A percentile compares a stretch with the other conserved stretches of the same genome.
These are phyloP conservation scores for Pithys albifrons DNA, from an alignment of 2,113 vertebrate species.

Conservation along the genomic window DNA sequence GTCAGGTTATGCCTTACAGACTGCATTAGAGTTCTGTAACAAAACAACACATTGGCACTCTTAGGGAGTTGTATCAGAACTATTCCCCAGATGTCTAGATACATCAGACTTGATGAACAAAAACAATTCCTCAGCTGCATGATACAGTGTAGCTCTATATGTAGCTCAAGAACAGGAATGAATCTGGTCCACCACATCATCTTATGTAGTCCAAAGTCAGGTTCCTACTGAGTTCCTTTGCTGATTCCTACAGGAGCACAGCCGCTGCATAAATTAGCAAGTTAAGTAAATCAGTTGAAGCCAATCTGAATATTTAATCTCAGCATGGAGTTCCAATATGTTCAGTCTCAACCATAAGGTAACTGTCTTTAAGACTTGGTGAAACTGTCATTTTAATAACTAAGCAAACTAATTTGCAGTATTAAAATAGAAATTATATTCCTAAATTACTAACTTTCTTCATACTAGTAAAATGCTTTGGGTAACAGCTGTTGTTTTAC, in stretches of 20 bases:
- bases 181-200: background rate
- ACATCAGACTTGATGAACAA: background rate
- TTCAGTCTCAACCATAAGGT: background rate
- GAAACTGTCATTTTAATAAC: background rate
- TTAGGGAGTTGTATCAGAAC: background rate
- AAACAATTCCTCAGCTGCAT: background rate
- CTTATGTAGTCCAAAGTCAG: background rate
- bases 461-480: background rate
- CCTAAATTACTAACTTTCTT: background rate
- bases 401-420: background rate
- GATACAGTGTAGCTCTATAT: background rate
- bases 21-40: background rate
- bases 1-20: background rate
- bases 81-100: background rate
- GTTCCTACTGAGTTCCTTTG: background rate
- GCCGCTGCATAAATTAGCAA: slow-evolving; percentile 1
- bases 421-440: background rate
- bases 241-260: background rate
- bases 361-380: background rate
- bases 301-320: background rate
- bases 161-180: background rate
- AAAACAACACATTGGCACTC: background rate
- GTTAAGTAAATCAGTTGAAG: background rate
- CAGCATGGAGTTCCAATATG: background rate
- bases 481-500: background rate